These are phyloP conservation scores for Nemurella pictetii DNA, from an alignment of 2,888 invertebrate species.

Conservation along the genomic window DNA sequence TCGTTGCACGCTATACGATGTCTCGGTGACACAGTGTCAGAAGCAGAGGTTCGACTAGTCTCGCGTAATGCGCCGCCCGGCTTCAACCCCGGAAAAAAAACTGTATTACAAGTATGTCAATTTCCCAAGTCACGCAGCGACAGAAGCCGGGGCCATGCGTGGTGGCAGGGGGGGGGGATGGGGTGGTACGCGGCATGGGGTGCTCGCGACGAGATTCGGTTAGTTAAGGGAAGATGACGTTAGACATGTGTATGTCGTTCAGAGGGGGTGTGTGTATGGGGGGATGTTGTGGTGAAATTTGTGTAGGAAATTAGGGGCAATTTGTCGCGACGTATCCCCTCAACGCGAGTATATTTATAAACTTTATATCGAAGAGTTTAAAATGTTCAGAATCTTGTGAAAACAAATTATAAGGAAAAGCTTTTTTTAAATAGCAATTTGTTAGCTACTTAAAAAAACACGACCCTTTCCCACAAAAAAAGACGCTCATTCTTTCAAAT, in stretches of 20 bases:
- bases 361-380: conserved; percentile 6
- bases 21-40: conserved; percentile 8
- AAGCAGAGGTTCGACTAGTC: not conserved
- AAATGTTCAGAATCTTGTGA: conserved; percentile 6
- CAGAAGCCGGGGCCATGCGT: not conserved
- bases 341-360: not conserved
- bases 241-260: conserved; percentile 21
- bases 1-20: no score
- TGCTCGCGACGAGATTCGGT: not conserved
- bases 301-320: conserved; percentile 32
- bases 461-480: not conserved
- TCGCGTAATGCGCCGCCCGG: not conserved
- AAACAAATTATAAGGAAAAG: not conserved
- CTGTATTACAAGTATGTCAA: conserved; percentile 31
- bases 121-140: conserved; percentile 14
- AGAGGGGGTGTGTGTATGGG: not conserved
- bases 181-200: not conserved
- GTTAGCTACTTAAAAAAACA: not conserved
- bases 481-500: not conserved
- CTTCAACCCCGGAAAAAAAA: conserved; percentile 6
- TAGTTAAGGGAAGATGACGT: conserved; percentile 27
- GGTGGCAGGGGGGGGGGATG: not conserved
- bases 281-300: conserved; percentile 31
- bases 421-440: not conserved
- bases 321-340: not conserved